Evolutionary conservation across 2,888 invertebrate species (phyloP), one percentile per base, ranked within the genome.

Genomic region (Dicycla oo): DNA sequence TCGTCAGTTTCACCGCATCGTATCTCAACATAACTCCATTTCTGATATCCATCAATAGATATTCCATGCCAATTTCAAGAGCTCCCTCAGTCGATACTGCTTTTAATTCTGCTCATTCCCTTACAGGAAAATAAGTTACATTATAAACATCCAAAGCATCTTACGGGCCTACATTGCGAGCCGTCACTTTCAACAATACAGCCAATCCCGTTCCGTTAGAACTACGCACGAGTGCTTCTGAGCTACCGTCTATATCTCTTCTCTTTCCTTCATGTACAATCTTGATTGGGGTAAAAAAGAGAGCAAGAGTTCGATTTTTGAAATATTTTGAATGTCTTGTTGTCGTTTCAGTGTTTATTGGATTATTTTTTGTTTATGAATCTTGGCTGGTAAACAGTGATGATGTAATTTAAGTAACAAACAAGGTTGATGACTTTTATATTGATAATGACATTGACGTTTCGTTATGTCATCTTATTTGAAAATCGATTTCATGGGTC

Each of bases 181-280:
- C 72, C 79, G 86, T 84, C 85, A 79, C 72, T 75, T 71, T 75
- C 77, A 81, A 79, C 81, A 84, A 82, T 85, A 80, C 81, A 83
- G 78, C 83, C 88, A 77, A 75, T 82, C 75, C 77, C 84, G 86
- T 88, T 86, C 86, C 87, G 82, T 86, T 84, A 82, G 60, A 63
- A 78, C 61, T 86, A 92, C 92, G 93, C 93, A 92, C 92, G 92
- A 88, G 85, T 85, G 88, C 83, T 57, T 84, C 73, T 26, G 45
- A 78, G 77, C 73, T 75, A 76, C 66, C 74, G 79, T 69, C 20
- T 69, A 20, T 57, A 54, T 34, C 47, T 58, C 57, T 45, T 86
- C 86, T 72, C 83, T 83, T 71, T 88, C 84, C 72, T 40, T 58
- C 49, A 20, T 40, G 3, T 23, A n/a, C 3, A 15, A 15, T 53